Evolutionary conservation across 1,140 invertebrate genomes (phyloP), one percentile per base, ranked within the genome.

Genomic region (Ericerus pela): DNA sequence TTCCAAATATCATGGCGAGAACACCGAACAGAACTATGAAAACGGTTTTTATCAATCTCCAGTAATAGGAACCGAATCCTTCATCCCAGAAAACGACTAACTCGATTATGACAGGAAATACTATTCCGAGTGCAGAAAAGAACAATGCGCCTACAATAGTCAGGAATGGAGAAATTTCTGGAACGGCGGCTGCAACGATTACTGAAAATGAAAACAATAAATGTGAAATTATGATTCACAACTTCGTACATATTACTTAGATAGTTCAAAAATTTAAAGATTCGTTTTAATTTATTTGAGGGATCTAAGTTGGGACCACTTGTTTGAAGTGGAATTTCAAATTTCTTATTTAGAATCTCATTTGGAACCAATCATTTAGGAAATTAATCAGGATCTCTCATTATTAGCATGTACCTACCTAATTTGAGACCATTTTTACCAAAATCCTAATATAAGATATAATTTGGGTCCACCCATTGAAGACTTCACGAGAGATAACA

Each of bases 111-210:
- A 88, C 85, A 8, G 95, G 95, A 58, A 92, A 81, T 18, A 97
- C 81, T 2, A 98, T 76, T 20, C 93, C 92, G 10, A 98, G 76
- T 60, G 94, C 81, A 16, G 89, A 92, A 66, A 94, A 94, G 63
- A 88, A 90, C 64, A 96, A 82, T 8, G 95, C 91, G 56, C 95
- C 95, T 59, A 97, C 90, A 24, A 96, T 74, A 14, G 86, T 83
- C 64, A 97, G 91, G 65, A 97, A 85, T 0, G 93, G 82, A 41
- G 81, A 85, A 56, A 98, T 86, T 28, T 81, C 81, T 1, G 92
- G 91, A 27, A 97, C 84, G 6, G 82, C 79, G 14, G 88, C 77
- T 3, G 92, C 93, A 33, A 96, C 68, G 0, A 53, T 14, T 20
- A 66, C 65, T 64, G 57, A 22, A 60, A 60, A 58, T 28, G 30